Evolutionary conservation across 1,140 invertebrate genomes (phyloP).

Genomic region (Brachionus paranguensis): DNA sequence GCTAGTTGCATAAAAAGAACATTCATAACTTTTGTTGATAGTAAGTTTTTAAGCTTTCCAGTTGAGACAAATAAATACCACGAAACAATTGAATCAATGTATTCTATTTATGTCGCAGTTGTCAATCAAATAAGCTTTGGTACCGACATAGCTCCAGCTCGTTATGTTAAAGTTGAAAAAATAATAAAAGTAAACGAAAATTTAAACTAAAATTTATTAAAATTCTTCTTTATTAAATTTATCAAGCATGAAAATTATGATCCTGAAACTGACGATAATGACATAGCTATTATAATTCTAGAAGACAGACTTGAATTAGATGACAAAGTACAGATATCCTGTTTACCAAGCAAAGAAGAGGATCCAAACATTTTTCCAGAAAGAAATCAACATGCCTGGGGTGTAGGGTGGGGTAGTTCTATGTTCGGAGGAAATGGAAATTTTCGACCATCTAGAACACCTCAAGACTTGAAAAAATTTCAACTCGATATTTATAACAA

Average conservation of each 20-base stretch:
- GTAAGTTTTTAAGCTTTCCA: neutral
- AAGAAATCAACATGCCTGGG: neutral
- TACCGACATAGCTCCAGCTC: neutral
- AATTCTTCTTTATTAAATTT: too few species aligned
- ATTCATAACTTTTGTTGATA: neutral
- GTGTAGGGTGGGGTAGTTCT: constrained; percentile 8
- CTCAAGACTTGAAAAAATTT: neutral
- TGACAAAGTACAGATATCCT: neutral
- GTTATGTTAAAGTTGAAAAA: neutral
- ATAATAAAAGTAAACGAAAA: neutral
- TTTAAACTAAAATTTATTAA: neutral
- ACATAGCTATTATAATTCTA: neutral
- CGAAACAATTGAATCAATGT: neutral
- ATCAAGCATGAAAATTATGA: neutral
- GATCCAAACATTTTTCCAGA: neutral
- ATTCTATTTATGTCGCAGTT: neutral
- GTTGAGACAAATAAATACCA: neutral
- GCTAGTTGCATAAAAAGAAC: constrained; percentile 8
- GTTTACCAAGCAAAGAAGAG: neutral
- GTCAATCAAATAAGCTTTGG: neutral
- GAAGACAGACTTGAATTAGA: neutral
- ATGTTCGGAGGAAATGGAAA: neutral
- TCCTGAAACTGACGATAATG: neutral
- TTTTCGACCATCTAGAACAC: neutral
- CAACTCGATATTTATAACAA: neutral